Conservation (phyloP, 53 echinoderm and acorn worm species). For the Astropecten irregularis region DNA sequence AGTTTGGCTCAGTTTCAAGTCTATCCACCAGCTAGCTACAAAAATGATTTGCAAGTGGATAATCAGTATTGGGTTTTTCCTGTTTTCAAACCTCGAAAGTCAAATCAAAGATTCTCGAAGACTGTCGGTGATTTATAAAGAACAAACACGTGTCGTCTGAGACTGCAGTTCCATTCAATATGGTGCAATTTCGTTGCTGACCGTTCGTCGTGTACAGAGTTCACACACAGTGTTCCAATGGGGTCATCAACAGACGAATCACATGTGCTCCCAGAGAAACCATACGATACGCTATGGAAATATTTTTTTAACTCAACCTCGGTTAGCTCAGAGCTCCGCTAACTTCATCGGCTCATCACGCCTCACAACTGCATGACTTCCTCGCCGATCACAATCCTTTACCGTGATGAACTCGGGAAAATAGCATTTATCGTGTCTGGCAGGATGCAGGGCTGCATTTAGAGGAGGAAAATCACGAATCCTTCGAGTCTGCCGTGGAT, state of each 20-base stretch:
- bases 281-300: conserved; percentile 15
- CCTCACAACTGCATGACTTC: conserved; percentile 16
- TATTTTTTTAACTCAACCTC: conserved; percentile 47
- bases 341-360: conserved; percentile 45
- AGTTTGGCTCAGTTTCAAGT: too few relatives aligned
- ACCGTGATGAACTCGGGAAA: not conserved
- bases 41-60: too few relatives aligned
- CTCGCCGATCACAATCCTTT: conserved; percentile 6
- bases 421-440: not conserved
- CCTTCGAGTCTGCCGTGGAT: not conserved
- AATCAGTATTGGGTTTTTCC: too few relatives aligned
- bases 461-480: conserved; percentile 2
- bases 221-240: too few relatives aligned
- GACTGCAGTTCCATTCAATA: conserved; percentile 31
- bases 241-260: conserved; percentile 2
- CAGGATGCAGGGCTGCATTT: not conserved
- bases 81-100: too few relatives aligned
- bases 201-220: not conserved
- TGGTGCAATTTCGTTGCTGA: conserved; percentile 21
- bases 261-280: conserved; percentile 28
- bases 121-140: too few relatives aligned
- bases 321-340: conserved; percentile 49
- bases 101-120: too few relatives aligned
- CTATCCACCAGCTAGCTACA: too few relatives aligned
- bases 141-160: conserved; percentile 27